phyloP scores from a whole-genome alignment of 2,113 vertebrate genomes.

The Erythrolamprus reginae region DNA sequence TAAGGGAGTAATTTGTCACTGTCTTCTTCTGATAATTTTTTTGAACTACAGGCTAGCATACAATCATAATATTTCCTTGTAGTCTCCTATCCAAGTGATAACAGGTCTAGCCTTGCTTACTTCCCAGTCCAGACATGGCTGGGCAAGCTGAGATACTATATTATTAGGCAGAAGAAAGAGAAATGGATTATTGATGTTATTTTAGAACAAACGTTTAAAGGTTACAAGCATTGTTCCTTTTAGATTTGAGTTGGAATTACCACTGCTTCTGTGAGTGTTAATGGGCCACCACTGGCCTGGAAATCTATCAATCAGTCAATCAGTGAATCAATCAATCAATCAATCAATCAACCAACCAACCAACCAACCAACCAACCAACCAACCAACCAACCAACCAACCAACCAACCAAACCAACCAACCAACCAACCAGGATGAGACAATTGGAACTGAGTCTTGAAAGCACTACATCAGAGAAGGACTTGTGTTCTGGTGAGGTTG shows the following conservation, averaged over 20 bases:
- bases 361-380: neutral
- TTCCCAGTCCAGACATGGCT: neutral
- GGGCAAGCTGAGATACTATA: neutral
- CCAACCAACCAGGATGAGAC: neutral
- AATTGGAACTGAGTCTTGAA: neutral
- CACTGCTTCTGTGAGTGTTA: neutral
- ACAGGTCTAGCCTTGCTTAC: neutral
- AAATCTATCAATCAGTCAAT: neutral
- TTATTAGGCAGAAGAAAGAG: neutral
- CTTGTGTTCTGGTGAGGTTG: neutral
- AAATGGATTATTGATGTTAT: neutral
- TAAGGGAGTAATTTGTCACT: neutral
- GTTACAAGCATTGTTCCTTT: neutral
- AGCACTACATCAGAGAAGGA: neutral
- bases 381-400: neutral
- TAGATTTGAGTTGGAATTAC: neutral
- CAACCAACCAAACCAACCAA: neutral
- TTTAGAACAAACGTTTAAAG: neutral
- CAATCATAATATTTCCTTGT: neutral
- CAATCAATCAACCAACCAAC: neutral
- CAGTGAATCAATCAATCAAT: neutral
- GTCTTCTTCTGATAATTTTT: neutral
- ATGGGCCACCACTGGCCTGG: neutral
- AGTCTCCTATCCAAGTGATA: neutral
- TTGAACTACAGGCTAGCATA: neutral